Conservation (phyloP, 2,113 vertebrate species). For the Entelurus aequoreus region DNA sequence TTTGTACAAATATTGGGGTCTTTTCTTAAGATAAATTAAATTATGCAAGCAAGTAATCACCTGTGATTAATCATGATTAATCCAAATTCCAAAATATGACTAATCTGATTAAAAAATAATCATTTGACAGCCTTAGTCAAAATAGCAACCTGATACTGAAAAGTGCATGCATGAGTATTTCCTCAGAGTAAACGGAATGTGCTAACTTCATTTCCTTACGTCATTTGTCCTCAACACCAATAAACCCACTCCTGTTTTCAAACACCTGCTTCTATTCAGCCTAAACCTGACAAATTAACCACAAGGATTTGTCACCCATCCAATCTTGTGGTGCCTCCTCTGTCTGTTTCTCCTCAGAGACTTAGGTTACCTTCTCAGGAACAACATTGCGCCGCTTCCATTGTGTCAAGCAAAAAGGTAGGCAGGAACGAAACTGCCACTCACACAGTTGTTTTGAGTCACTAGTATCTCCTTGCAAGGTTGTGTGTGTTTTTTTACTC, state of each 20-base stretch:
- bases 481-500: constrained; percentile 8
- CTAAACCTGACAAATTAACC: constrained; percentile 24
- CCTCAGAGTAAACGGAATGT: too few relatives aligned
- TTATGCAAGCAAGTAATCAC: too few relatives aligned
- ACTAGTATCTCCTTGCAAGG: constrained; percentile 50
- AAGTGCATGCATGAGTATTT: too few relatives aligned
- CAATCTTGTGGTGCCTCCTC: constrained; percentile 33
- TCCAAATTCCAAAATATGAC: too few relatives aligned
- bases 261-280: constrained; percentile 34
- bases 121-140: too few relatives aligned
- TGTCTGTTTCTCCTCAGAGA: constrained; percentile 23
- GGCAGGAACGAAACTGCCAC: constrained; percentile 65
- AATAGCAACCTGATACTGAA: too few relatives aligned
- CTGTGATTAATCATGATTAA: too few relatives aligned
- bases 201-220: background rate
- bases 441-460: constrained; percentile 44
- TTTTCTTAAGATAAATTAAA: too few relatives aligned
- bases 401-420: constrained; percentile 53
- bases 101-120: too few relatives aligned
- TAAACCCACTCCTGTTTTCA: constrained; percentile 1
- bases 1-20: too few relatives aligned
- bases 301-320: constrained; percentile 31
- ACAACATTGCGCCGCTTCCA: constrained; percentile 23
- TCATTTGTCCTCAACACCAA: background rate
- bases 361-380: constrained; percentile 52